phyloP scores from a whole-genome alignment of 2,888 invertebrate genomes.

The Orthosia incerta region DNA sequence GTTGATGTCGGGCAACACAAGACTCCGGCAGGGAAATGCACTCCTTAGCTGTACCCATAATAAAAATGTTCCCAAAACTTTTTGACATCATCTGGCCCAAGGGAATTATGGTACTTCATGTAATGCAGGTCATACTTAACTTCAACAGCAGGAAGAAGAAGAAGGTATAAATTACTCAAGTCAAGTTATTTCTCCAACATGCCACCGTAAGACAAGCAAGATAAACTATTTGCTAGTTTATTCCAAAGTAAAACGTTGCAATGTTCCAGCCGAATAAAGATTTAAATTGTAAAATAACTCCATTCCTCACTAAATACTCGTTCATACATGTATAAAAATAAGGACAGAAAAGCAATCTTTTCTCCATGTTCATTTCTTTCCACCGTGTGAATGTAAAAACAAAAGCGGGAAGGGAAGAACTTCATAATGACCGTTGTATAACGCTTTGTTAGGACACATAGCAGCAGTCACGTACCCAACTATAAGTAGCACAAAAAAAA shows the following conservation, averaged over 20 bases:
- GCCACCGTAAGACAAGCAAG: background rate
- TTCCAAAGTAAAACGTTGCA: background rate
- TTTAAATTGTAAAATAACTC: constrained; percentile 28
- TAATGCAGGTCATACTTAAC: too few relatives aligned
- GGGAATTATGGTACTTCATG: too few relatives aligned
- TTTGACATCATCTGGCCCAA: too few relatives aligned
- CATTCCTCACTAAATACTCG: constrained; percentile 17
- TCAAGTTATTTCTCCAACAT: background rate
- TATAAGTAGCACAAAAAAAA: constrained; percentile 36
- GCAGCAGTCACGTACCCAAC: constrained; percentile 44
- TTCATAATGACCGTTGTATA: constrained; percentile 56
- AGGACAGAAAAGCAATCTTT: constrained; percentile 48
- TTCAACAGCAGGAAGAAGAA: too few relatives aligned
- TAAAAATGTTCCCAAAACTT: too few relatives aligned
- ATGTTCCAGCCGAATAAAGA: constrained; percentile 7
- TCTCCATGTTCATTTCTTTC: constrained; percentile 46
- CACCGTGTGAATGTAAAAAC: constrained; percentile 51
- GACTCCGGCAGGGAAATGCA: too few relatives aligned
- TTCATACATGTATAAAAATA: constrained; percentile 15
- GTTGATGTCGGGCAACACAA: too few relatives aligned
- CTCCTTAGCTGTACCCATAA: too few relatives aligned
- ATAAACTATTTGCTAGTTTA: constrained; percentile 4
- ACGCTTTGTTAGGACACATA: constrained; percentile 50
- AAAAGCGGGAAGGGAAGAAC: constrained; percentile 42
- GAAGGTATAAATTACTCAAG: background rate